Evolutionary conservation across 2,113 vertebrate species (phyloP), one percentile per base, ranked within the genome.

Genomic region (Hippolais icterina): DNA sequence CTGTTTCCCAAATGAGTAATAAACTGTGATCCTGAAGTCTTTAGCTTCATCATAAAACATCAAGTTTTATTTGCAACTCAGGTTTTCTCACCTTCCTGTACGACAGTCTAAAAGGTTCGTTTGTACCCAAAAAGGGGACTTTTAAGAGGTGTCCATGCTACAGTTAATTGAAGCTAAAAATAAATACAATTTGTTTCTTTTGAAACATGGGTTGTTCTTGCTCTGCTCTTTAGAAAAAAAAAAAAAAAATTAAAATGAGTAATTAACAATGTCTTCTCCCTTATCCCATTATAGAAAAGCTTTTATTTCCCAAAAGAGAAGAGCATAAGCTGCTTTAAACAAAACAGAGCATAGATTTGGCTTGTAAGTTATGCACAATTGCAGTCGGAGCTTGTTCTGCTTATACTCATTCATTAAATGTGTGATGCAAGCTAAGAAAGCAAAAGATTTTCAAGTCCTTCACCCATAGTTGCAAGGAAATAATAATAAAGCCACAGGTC

Each of bases 181-280:
- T 91, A 95, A 80, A 12, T 53, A 70, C 15, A 42, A 11, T 66
- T 66, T 52, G 6, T 78, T 94, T 84, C 29, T 69, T 83, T 83
- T 60, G 21, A 90, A 84, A 59, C 12, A 78, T 60, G 47, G 10
- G 20, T n/a, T 81, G 75, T 42, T 41, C 82, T 94, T 90, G 33
- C 42, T 39, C 61, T 81, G 20, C 5, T 31, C 77, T 61, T 83
- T 54, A 31, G 20, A 6, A 57, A 64, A 72, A 75, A 37, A 54
- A 54, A 86, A 84, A 56, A 41, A 84, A 69, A 96, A 95, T 28
- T 75, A 87, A 96, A 95, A 88, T 84, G 74, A 84, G 53, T 92
- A 96, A 97, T 96, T 92, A 96, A 92, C 53, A 86, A 35, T 68
- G 44, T 79, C 37, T 77, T 91, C 28, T 93, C 35, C 47, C n/a